Percentiles rank a stretch among this genome's conserved stretches.
Conservation (phyloP, 2,888 invertebrate genomes). For the Andricus quercusramuli region DNA sequence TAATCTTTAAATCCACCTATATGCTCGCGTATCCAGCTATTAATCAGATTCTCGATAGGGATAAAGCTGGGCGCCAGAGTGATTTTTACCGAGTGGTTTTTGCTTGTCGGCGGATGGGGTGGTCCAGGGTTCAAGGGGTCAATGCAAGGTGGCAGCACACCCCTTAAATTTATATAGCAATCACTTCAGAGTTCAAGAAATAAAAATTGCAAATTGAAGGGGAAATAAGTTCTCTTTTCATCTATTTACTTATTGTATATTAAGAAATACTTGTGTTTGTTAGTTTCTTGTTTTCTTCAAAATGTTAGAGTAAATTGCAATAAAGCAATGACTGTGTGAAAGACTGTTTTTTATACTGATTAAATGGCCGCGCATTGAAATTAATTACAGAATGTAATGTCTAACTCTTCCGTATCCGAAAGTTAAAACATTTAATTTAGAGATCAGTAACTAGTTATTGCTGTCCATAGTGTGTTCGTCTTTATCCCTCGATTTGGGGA, state of each 20-base stretch:
- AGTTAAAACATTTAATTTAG: no score
- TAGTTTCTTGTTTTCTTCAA: no score
- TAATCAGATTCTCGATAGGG: slow-evolving; percentile 73
- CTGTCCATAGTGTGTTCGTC: no score
- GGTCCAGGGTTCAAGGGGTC: slow-evolving; percentile 66
- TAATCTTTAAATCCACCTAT: slow-evolving; percentile 59
- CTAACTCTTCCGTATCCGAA: no score
- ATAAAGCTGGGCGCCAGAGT: slow-evolving; percentile 63
- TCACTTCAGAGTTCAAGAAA: neutral
- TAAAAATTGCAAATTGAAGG: neutral
- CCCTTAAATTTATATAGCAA: neutral
- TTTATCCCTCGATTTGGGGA: no score
- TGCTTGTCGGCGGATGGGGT: slow-evolving; percentile 56
- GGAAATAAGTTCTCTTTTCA: neutral
- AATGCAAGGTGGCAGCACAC: slow-evolving; percentile 71
- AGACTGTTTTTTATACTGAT: no score
- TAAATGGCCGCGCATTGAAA: no score
- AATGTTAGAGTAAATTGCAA: no score
- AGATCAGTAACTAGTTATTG: no score
- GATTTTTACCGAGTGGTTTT: slow-evolving; percentile 61
- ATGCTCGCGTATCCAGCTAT: slow-evolving; percentile 69
- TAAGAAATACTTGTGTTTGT: no score
- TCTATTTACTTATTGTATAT: neutral
- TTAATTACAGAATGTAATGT: no score
- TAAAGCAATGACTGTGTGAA: no score